Conservation (phyloP, 2,113 vertebrate genomes). For the Pygoscelis antarcticus region DNA sequence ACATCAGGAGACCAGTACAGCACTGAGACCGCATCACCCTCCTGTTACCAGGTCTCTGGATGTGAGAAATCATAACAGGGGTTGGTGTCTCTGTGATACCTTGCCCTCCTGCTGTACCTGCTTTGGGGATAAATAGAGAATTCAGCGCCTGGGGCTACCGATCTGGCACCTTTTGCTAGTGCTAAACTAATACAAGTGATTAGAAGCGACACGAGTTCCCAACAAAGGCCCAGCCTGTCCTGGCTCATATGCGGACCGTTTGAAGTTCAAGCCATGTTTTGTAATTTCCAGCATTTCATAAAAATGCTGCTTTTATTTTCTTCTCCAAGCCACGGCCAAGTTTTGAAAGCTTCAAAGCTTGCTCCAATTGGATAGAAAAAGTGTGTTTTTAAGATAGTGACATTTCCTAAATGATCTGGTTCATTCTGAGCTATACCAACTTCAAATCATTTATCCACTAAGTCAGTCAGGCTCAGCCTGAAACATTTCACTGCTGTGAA, state of each 20-base stretch:
- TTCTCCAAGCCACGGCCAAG: neutral
- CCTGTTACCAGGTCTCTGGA: neutral
- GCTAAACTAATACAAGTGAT: slow-evolving; percentile 1
- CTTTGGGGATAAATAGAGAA: neutral
- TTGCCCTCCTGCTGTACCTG: neutral
- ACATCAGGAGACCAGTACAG: neutral
- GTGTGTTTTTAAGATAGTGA: slow-evolving; percentile 3
- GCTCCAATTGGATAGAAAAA: neutral
- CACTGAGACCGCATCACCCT: neutral
- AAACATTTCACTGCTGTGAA: slow-evolving; percentile 61
- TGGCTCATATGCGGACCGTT: neutral
- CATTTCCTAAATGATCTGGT: neutral
- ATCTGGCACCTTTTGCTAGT: neutral
- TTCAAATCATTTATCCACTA: slow-evolving; percentile 25
- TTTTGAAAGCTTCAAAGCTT: slow-evolving; percentile 35
- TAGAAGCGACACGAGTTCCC: neutral
- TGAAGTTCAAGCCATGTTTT: slow-evolving; percentile 28
- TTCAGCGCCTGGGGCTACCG: neutral
- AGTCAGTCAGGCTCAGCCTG: slow-evolving; percentile 10
- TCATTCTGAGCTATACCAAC: neutral
- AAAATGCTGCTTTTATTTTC: neutral
- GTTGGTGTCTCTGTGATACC: neutral
- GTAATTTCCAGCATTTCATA: slow-evolving; percentile 46
- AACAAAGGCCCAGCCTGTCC: neutral
- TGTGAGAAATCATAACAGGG: neutral